Evolutionary conservation across 1,140 invertebrate genomes (phyloP), one percentile per base, ranked within the genome.

Genomic region (Rhysida immarginata): DNA sequence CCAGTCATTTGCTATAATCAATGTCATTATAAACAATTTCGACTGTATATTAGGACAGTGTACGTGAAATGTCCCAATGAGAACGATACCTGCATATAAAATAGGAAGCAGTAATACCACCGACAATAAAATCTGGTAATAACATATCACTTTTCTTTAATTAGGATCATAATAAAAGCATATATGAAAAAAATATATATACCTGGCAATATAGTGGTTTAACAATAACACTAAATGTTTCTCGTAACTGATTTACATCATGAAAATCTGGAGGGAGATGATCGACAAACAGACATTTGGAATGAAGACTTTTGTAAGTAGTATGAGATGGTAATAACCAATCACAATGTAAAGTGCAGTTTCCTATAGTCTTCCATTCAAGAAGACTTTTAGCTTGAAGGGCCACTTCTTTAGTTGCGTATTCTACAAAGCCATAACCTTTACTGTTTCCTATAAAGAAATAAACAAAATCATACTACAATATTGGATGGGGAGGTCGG

Each of bases 341-440:
- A 63, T 78, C 76, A 64, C 76, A 79, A 42, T 76, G 72, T 2
- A 78, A 59, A 13, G 63, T 65, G 35, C 63, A 60, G 24, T 65
- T 69, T 8, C 69, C 64, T 18, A 76, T 62, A 35, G 66, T 60
- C 53, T 68, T 68, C 41, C 72, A 72, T 60, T 79, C 76, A 43
- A 80, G 53, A 25, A 71, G 64, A 50, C 68, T 67, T 53, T 73
- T 71, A 2, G 74, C 74, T 46, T 72, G 70, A 1, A 73, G 61
- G 1, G 74, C 74, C 23, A 72, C 70, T 57, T 75, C 70, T 61
- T 72, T 74, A 26, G 67, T 73, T 20, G 68, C 63, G 66, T 75
- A 79, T 60, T 78, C 75, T 8, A 79, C 75, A 62, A 79, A 74
- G n/a, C 77, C 78, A 67, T 79, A 80, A 1, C 76, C 75, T 64